Percentiles rank a stretch among this genome's conserved stretches.
phyloP scores from a whole-genome alignment of 2,113 vertebrate genomes.

The Oplegnathus fasciatus region DNA sequence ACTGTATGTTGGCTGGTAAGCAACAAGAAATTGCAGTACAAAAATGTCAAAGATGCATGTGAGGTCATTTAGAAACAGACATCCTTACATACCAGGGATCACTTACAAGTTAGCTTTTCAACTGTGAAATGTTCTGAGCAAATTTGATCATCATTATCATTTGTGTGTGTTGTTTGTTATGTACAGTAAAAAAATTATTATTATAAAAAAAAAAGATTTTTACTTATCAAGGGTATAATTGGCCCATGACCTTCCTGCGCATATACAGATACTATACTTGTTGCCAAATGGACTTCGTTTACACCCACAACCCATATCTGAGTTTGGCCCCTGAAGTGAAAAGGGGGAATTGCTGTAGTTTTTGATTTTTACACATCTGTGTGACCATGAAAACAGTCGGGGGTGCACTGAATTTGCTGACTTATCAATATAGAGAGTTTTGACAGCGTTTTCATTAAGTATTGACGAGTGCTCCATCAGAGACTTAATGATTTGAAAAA shows the following conservation, averaged over 20 bases:
- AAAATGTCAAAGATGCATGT: neutral
- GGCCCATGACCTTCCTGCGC: too few species aligned
- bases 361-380: neutral
- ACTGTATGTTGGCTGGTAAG: neutral
- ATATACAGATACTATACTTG: too few species aligned
- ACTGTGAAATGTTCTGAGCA: too few species aligned
- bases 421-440: too few species aligned
- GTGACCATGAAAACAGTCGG: neutral
- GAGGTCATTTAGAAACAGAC: too few species aligned
- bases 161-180: too few species aligned
- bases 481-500: neutral
- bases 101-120: too few species aligned
- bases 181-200: too few species aligned
- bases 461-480: neutral
- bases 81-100: too few species aligned
- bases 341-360: neutral
- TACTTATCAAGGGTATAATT: too few species aligned
- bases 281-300: neutral
- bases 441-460: neutral
- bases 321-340: neutral
- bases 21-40: neutral
- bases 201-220: too few species aligned
- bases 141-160: too few species aligned
- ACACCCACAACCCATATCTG: neutral
- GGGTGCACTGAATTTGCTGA: neutral